phyloP scores from a whole-genome alignment of 1,140 invertebrate genomes.

The Metaphire vulgaris region DNA sequence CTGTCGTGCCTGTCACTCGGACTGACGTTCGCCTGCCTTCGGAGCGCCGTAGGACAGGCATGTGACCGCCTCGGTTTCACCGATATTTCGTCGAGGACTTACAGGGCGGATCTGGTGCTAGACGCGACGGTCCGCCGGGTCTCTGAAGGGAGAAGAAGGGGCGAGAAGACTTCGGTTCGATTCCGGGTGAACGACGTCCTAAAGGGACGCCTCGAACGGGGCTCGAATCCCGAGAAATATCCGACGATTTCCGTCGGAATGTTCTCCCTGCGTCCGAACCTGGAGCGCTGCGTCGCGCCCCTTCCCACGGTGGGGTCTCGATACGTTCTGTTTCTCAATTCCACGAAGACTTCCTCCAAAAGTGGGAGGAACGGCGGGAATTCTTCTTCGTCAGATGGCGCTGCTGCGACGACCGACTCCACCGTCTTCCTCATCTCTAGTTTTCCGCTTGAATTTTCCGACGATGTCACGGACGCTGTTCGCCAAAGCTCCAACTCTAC shows the following conservation, averaged over 20 bases:
- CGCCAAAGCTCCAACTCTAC: not conserved
- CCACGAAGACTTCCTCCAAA: not conserved
- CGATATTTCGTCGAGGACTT: not conserved
- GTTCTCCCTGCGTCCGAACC: not conserved
- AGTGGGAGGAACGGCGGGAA: not conserved
- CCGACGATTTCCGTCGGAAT: not conserved
- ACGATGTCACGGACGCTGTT: not conserved
- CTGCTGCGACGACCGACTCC: no score
- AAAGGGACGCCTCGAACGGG: not conserved
- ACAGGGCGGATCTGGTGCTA: not conserved
- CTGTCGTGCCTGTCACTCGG: not conserved
- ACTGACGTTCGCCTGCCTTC: not conserved
- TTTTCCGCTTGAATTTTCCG: not conserved
- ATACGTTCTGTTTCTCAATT: not conserved
- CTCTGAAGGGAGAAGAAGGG: not conserved
- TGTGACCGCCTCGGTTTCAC: not conserved
- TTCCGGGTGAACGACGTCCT: not conserved
- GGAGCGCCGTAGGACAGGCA: not conserved
- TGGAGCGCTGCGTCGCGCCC: not conserved
- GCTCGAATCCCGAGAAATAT: not conserved
- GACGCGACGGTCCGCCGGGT: not conserved
- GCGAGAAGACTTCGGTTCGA: not conserved
- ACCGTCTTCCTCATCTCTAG: not conserved
- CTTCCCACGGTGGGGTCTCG: not conserved
- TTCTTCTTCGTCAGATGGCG: not conserved